Base-by-base conservation (phyloP, 2,113 vertebrate genomes). In the Ceyx margarethae region DNA sequence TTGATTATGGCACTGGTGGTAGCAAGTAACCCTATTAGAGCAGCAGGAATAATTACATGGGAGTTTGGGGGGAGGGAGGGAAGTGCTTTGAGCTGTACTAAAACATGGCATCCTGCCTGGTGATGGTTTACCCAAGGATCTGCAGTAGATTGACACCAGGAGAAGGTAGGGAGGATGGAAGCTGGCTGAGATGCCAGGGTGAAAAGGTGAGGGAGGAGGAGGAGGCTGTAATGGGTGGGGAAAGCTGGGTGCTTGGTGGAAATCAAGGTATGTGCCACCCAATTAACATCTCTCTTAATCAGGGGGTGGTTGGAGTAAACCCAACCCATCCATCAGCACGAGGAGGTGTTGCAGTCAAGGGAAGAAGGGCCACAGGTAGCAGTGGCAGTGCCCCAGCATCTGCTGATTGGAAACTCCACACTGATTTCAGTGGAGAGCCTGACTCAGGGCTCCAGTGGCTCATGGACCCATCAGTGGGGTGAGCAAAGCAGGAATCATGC, bases 21-120 rank as follows among this genome's bases (percentile, higher is more conserved):
- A 48, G 76, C 84, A 42, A 96, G 91, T 92, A 96, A 93, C 93
- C 91, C 65, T 64, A 11, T 81, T 95, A 72, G 18, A 93, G 82
- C 86, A 81, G 86, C 82, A 73, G 90, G 89, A 92, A 61, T 85
- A 90, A 94, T 91, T 90, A 29, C 35, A 75, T 10, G 76, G 82
- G 43, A 35, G 19, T 68, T 51, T 68, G 80, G 76, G 62, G 54
- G 48, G 14, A 61, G 20, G 37, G 21, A 33, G 33, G 28, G 8
- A 79, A 54, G 28, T 3, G 0, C 40, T 93, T 25, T 53, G 86
- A 84, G 74, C 57, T 81, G 53, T 53, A 29, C 33, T 78, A 19
- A n/a, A 86, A 88, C 65, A 17, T 85, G 42, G 66, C 86, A 48
- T 45, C 29, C 35, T 56, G 57, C 8, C 56, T 78, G 26, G 25